Conservation (phyloP, 1,140 invertebrate species). For the Apis cerana region DNA sequence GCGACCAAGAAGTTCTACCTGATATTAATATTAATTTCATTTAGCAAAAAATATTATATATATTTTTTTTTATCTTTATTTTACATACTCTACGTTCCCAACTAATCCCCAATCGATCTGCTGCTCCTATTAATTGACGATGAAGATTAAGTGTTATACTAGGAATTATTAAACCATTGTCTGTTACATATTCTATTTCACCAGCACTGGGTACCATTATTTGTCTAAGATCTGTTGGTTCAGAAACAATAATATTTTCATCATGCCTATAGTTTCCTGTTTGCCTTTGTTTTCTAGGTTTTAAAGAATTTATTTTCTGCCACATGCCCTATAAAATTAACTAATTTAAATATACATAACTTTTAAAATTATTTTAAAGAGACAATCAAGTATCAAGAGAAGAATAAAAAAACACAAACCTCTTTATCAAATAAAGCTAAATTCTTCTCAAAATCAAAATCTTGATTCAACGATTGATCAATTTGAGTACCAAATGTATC, state of each 20-base stretch:
- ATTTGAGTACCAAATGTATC: slow-evolving; percentile 84
- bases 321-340: slow-evolving; percentile 72
- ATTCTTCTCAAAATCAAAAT: slow-evolving; percentile 97
- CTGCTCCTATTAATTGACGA: slow-evolving; percentile 84
- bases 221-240: slow-evolving; percentile 85
- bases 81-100: slow-evolving; percentile 82
- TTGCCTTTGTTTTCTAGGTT: slow-evolving; percentile 85
- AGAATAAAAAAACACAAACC: slow-evolving; percentile 78
- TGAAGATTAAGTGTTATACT: slow-evolving; percentile 86
- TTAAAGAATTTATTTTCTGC: slow-evolving; percentile 87
- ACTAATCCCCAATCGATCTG: slow-evolving; percentile 86
- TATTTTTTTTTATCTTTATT: neutral
- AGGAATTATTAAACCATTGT: slow-evolving; percentile 90
- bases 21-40: slow-evolving; percentile 13
- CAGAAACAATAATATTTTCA: slow-evolving; percentile 90
- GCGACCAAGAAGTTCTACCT: slow-evolving; percentile 88
- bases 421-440: slow-evolving; percentile 94
- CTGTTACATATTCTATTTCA: slow-evolving; percentile 89
- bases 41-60: slow-evolving; percentile 1
- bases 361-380: neutral
- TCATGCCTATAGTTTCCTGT: slow-evolving; percentile 87
- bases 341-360: neutral
- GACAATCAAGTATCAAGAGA: neutral
- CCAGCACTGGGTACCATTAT: slow-evolving; percentile 86
- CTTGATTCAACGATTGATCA: slow-evolving; percentile 84